Evolutionary conservation across 2,797 vertebrate genomes (phyloP), one percentile per base, ranked within the genome.

Genomic region (Hemitrygon akajei): DNA sequence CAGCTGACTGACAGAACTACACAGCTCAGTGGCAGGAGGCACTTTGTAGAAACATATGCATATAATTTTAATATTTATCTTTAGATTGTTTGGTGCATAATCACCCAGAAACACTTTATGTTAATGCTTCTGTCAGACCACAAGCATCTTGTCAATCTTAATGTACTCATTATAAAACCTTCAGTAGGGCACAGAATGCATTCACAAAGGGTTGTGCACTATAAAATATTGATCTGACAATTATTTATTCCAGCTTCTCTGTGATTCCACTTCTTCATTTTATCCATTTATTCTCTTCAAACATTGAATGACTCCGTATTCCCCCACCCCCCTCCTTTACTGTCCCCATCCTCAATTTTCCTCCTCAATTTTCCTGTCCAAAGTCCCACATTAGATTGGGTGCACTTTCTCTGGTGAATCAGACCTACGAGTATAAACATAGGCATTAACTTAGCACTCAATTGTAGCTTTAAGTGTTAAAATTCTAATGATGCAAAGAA

Each of bases 41-140:
- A 66, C 86, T 89, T 89, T 89, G 86, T 89, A 66, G 86, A 89
- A 89, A 89, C 86, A 89, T 89, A 89, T 89, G 63, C 86, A 89
- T 89, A 69, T 20, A 63, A 89, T 89, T 89, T 89, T 89, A 89
- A 89, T 89, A 89, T 89, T 89, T 89, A 89, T 89, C 63, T 89
- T 89, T 69, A 63, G 86, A 89, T 89, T 89, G 63, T 89, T 89
- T 89, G 86, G 60, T 34, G 63, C 86, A 89, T 89, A 89, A 89
- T 89, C 86, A 89, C n/a, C 86, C 86, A 89, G 86, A 98, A 98
- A 98, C 98, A 97, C 97, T 96, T 98, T 97, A 98, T 98, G 97
- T 95, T 97, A 98, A 98, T 98, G 93, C 93, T 94, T 94, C 94
- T 73, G 95, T 94, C 95, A 96, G 95, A 94, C 75, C 95, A 94